Evolutionary conservation across 2,888 invertebrate genomes (phyloP).

Genomic region (Phengaris arion): DNA sequence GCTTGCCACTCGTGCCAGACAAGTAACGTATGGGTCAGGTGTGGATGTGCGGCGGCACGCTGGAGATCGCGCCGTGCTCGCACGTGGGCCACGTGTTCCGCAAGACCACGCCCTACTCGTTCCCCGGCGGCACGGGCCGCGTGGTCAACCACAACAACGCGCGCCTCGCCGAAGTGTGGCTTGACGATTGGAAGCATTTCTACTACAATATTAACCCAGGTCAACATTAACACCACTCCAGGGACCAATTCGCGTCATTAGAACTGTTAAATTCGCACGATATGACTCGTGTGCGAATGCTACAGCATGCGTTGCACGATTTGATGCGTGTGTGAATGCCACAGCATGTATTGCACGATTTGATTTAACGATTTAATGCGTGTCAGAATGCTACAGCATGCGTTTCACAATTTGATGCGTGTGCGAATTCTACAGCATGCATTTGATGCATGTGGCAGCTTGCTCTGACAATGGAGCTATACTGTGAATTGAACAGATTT

Average conservation of each 20-base stretch:
- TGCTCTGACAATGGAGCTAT: background rate
- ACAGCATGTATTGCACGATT: too few relatives aligned
- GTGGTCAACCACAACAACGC: conserved; percentile 99
- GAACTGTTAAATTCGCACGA: background rate
- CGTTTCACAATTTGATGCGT: too few relatives aligned
- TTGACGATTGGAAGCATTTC: conserved; percentile 99
- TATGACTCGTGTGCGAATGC: too few relatives aligned
- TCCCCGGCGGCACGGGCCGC: conserved; percentile 97
- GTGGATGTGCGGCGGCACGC: conserved; percentile 98
- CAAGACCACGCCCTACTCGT: conserved; percentile 98
- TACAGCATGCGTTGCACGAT: too few relatives aligned
- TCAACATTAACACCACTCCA: conserved; percentile 54
- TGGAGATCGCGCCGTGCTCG: conserved; percentile 96
- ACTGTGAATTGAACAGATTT: background rate
- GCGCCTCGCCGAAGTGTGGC: conserved; percentile 98
- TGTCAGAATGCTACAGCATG: too few relatives aligned
- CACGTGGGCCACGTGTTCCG: conserved; percentile 98
- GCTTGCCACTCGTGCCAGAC: background rate
- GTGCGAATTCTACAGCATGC: too few relatives aligned
- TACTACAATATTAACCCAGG: conserved; percentile 99
- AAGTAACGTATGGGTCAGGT: conserved; percentile 79
- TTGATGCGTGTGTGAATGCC: background rate
- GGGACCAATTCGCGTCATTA: background rate
- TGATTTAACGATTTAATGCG: background rate
- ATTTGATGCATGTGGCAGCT: background rate